Conservation (phyloP, 1,140 invertebrate genomes). For the Rhopalosiphum padi region DNA sequence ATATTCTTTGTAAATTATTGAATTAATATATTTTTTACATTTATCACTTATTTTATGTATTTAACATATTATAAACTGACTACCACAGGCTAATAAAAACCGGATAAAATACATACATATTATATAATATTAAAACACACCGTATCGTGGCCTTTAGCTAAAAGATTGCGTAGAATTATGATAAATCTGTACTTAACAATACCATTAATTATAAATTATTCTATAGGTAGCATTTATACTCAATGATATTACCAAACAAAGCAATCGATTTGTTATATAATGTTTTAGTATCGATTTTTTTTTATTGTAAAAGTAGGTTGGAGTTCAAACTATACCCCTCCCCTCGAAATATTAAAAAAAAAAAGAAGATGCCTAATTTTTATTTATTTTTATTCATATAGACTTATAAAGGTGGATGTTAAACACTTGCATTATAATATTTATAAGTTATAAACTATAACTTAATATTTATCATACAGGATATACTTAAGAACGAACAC, state of each 20-base stretch:
- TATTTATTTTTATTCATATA: no score
- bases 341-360: no score
- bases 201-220: neutral
- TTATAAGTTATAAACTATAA: no score
- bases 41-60: neutral
- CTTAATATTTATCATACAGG: no score
- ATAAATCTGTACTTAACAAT: neutral
- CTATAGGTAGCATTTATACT: neutral
- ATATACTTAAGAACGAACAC: no score
- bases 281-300: neutral
- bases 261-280: neutral
- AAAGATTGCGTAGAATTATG: neutral
- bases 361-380: no score
- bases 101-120: neutral
- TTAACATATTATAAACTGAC: neutral
- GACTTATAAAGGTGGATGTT: no score
- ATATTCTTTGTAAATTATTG: neutral
- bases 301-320: neutral
- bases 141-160: neutral
- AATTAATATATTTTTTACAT: neutral
- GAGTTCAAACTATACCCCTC: no score
- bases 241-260: neutral
- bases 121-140: no score
- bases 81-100: neutral
- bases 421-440: no score